phyloP scores from a whole-genome alignment of 1,140 invertebrate species.

The Pseudomyrmex concolor region DNA sequence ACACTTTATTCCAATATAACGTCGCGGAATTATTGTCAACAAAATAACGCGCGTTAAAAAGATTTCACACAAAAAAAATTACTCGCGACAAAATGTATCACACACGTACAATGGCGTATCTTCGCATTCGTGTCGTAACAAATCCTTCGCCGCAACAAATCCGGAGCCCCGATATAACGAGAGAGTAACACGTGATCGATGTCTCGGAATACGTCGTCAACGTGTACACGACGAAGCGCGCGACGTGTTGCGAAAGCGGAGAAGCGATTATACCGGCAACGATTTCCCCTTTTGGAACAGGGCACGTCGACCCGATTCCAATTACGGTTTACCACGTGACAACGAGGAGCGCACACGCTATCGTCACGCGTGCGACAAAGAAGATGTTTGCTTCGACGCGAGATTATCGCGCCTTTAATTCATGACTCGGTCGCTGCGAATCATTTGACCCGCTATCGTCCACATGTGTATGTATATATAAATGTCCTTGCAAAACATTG shows the following conservation, averaged over 20 bases:
- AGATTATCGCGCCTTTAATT: constrained; percentile 62
- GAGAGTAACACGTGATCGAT: constrained; percentile 22
- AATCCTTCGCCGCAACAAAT: background rate
- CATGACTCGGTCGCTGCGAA: constrained; percentile 43
- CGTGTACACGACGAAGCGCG: background rate
- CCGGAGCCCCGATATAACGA: background rate
- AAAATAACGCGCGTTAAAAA: too few species aligned
- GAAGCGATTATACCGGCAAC: constrained; percentile 12
- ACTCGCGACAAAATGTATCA: background rate
- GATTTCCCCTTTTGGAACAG: constrained; percentile 13
- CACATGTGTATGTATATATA: too few species aligned
- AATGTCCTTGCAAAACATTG: constrained; percentile 18
- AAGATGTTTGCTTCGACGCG: constrained; percentile 23
- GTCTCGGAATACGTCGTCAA: background rate
- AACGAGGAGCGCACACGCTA: constrained; percentile 13
- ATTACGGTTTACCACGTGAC: constrained; percentile 47
- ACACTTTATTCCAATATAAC: background rate
- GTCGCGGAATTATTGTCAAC: background rate
- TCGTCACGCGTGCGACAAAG: constrained; percentile 3
- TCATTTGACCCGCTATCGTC: constrained; percentile 4
- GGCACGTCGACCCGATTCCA: constrained; percentile 25
- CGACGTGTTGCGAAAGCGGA: constrained; percentile 6
- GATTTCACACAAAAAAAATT: background rate
- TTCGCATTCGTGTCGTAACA: background rate
- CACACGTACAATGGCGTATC: background rate